Conservation (phyloP, 2,113 vertebrate genomes). For the Lanius collurio region DNA sequence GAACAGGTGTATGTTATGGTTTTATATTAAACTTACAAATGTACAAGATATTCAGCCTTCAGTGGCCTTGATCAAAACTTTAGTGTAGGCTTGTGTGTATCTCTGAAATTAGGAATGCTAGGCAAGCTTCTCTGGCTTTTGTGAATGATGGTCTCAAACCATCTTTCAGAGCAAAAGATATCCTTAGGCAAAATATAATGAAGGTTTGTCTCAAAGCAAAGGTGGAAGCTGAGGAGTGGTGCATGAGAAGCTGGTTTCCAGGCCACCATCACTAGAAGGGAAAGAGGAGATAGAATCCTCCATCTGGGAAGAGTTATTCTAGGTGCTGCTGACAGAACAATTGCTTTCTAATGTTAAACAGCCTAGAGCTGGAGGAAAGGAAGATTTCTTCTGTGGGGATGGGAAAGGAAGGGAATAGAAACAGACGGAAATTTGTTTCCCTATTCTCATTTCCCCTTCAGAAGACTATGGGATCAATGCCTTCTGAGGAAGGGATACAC, state of each 20-base stretch:
- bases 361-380: background rate
- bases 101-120: background rate
- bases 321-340: background rate
- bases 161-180: background rate
- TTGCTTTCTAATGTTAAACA: background rate
- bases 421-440: background rate
- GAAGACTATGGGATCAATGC: background rate
- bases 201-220: background rate
- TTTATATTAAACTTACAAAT: background rate
- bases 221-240: background rate
- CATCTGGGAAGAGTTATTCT: background rate
- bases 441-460: background rate
- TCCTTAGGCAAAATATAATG: background rate
- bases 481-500: background rate
- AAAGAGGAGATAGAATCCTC: background rate
- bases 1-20: background rate
- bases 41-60: background rate
- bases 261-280: background rate
- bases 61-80: background rate
- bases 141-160: background rate
- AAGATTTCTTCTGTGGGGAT: background rate
- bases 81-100: fast-evolving
- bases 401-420: background rate
- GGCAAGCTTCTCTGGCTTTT: background rate
- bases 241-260: background rate